Conservation (phyloP, 2,888 invertebrate species). For the Tortrix viridana region DNA sequence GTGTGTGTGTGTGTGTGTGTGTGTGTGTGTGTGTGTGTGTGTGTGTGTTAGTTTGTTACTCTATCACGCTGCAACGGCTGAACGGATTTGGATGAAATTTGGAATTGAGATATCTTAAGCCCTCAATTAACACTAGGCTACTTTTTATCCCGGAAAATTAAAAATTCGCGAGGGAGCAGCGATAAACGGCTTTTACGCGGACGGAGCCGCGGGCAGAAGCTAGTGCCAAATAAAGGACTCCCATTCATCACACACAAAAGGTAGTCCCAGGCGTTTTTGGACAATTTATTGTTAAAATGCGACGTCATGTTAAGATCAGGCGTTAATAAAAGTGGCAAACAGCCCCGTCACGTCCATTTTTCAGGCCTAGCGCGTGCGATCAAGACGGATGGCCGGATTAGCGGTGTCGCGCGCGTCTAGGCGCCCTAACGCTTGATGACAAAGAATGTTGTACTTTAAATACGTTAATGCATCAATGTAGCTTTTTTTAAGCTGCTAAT, state of each 20-base stretch:
- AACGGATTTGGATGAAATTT: no score
- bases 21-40: no score
- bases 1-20: no score
- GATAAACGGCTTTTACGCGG: no score
- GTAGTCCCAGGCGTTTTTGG: slow-evolving; percentile 19
- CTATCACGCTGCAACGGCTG: no score
- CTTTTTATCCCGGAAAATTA: no score
- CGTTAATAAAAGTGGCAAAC: slow-evolving; percentile 30
- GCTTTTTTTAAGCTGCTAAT: no score
- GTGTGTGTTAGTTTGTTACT: no score
- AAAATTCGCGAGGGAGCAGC: no score
- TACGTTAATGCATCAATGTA: background rate
- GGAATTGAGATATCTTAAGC: no score
- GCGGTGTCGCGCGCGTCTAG: slow-evolving; percentile 36
- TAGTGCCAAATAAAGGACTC: background rate
- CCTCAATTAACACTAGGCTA: no score
- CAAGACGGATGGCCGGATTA: slow-evolving; percentile 48
- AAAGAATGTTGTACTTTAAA: slow-evolving; percentile 12
- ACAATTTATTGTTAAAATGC: slow-evolving; percentile 28
- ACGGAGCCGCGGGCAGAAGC: no score
- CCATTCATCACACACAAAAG: slow-evolving; percentile 8
- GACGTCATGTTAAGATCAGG: slow-evolving; percentile 31
- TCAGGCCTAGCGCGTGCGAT: slow-evolving; percentile 45
- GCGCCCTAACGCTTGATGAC: slow-evolving; percentile 38
- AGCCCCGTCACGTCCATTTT: slow-evolving; percentile 41